Conservation (phyloP, 2,113 vertebrate genomes). For the Campylomormyrus numenius region DNA sequence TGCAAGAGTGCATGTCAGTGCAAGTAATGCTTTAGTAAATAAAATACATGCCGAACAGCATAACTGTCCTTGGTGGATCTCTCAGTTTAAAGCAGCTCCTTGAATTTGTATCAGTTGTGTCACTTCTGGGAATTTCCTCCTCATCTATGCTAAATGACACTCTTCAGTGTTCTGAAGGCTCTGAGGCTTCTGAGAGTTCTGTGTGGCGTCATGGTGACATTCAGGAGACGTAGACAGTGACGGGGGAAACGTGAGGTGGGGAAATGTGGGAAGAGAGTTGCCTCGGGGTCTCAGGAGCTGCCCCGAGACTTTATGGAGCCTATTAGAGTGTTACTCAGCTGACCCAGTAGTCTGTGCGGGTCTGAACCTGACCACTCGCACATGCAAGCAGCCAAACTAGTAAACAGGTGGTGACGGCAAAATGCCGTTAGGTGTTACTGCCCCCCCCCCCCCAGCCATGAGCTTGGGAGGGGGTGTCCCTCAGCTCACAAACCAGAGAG, state of each 20-base stretch:
- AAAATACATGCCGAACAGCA: not conserved
- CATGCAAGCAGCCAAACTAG: not conserved
- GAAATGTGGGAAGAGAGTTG: not conserved
- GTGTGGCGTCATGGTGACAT: not conserved
- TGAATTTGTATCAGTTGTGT: not conserved
- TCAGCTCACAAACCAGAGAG: not conserved
- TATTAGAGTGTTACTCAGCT: no score
- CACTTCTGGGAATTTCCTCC: not conserved
- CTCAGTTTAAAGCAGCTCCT: not conserved
- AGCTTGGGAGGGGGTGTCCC: not conserved
- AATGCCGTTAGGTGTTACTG: not conserved
- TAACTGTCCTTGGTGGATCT: not conserved
- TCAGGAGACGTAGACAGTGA: not conserved
- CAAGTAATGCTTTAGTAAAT: not conserved
- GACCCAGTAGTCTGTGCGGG: not conserved
- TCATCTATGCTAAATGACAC: not conserved
- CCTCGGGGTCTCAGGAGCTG: no score
- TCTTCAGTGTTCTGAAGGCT: not conserved
- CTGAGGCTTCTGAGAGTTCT: not conserved
- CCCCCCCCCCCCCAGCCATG: not conserved
- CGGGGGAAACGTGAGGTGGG: not conserved
- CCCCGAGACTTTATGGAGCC: no score
- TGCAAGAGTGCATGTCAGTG: not conserved
- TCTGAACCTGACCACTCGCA: not conserved
- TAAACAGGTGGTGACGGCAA: not conserved